These are phyloP conservation scores for Napeogenes sylphis DNA, from an alignment of 2,888 invertebrate species.

Conservation along the genomic window DNA sequence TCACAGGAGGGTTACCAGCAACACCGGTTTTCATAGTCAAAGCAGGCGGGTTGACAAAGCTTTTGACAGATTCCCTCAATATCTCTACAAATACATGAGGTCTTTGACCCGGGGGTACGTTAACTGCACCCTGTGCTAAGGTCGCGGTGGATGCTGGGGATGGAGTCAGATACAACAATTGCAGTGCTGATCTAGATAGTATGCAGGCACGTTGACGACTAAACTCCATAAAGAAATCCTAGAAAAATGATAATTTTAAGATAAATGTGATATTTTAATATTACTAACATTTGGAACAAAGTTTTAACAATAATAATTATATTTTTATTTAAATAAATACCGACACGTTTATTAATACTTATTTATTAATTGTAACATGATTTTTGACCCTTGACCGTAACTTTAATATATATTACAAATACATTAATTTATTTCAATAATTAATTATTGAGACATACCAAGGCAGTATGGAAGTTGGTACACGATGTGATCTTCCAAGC, in stretches of 20 bases:
- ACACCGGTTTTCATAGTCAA: conserved; percentile 85
- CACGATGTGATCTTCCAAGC: conserved; percentile 89
- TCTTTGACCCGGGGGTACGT: conserved; percentile 44
- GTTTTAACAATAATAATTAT: no score
- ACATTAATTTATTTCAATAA: no score
- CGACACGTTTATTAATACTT: no score
- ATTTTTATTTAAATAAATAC: no score
- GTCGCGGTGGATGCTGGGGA: conserved; percentile 61
- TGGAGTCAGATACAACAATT: conserved; percentile 84
- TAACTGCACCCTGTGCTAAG: conserved; percentile 51
- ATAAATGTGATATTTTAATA: conserved; percentile 2
- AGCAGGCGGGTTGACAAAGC: conserved; percentile 93
- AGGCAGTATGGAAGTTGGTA: conserved; percentile 86
- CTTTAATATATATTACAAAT: no score
- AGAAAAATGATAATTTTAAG: conserved; percentile 20
- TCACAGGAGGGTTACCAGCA: conserved; percentile 81
- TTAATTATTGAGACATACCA: conserved; percentile 75
- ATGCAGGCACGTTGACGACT: conserved; percentile 93
- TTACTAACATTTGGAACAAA: no score
- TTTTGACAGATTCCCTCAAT: conserved; percentile 89
- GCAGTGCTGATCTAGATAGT: conserved; percentile 92
- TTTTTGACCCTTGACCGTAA: no score
- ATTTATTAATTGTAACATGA: no score
- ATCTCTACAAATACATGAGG: conserved; percentile 83
- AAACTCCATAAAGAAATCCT: conserved; percentile 96